Evolutionary conservation across 2,888 invertebrate species (phyloP), one percentile per base, ranked within the genome.

Genomic region (Monopis laevigella): DNA sequence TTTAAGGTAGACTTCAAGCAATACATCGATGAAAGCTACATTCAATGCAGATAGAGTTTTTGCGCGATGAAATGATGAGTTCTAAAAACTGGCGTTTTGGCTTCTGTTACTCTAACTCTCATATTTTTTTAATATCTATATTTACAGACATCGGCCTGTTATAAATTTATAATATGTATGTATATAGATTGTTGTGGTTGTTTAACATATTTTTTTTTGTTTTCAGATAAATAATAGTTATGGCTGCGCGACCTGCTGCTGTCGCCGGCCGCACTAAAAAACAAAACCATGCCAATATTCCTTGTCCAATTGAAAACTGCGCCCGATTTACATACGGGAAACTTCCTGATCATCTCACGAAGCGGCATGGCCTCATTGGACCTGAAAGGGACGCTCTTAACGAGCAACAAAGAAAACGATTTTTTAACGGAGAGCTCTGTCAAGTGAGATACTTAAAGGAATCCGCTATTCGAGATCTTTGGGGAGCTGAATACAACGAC

Each of bases 351-450:
- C 82, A 82, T 42, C 63, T 82, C 14, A 82, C 82, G 3, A 82
- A 82, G 46, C 72, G 80, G 41, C 82, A 82, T 45, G 82, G 82
- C 3, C 55, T 82, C 6, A 80, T 72, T 0, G 82, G 82, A 8
- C 65, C 80, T 6, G 82, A 82, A 47, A 59, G 82, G 48, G 82
- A 82, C 32, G 55, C 74, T 1, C 66, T 82, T 10, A 82, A 82
- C 47, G 82, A 82, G 48, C 81, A 78, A 48, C 82, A 82, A 48
- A 56, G 82, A 19, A 82, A 82, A 49, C 54, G 82, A 12, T 82
- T 82, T 55, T 82, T 82, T 48, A 82, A 82, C 45, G 82, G 82
- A n/a, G 82, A 82, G 56, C 62, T 82, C 0, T 82, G 82, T 43
- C 82, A 82, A 65, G 82, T 82, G 0, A 56, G 77, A 8, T 82